phyloP scores from a whole-genome alignment of 1,140 invertebrate species.

The Zophobas atratus region DNA sequence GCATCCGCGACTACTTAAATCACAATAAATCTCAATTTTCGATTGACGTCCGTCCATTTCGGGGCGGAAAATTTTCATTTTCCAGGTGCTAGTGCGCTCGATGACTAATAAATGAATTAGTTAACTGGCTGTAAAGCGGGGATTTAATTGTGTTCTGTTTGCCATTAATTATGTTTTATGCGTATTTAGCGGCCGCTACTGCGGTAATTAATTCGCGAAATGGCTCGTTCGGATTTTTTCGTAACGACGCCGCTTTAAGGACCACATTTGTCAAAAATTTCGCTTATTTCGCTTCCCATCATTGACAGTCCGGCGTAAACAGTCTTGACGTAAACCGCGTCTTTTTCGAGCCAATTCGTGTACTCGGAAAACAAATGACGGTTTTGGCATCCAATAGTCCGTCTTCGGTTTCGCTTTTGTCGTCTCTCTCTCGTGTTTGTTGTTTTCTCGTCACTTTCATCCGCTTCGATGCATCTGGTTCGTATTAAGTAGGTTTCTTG shows the following conservation, averaged over 20 bases:
- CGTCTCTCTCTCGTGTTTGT: not conserved
- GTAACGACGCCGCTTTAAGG: too few species aligned
- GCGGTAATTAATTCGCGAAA: too few species aligned
- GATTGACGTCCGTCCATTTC: slow-evolving; percentile 2
- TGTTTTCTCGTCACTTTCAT: not conserved
- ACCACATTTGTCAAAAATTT: too few species aligned
- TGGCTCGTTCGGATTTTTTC: too few species aligned
- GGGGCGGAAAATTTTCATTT: not conserved
- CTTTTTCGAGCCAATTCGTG: slow-evolving; percentile 9
- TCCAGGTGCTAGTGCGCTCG: not conserved
- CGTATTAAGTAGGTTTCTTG: slow-evolving; percentile 6
- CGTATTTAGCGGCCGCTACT: too few species aligned
- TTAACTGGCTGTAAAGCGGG: not conserved
- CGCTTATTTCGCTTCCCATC: too few species aligned
- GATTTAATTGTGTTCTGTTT: slow-evolving; percentile 22
- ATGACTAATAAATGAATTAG: slow-evolving; percentile 14
- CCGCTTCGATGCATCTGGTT: not conserved
- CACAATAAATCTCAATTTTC: not conserved
- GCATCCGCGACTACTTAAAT: slow-evolving; percentile 11
- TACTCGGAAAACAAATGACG: slow-evolving; percentile 22
- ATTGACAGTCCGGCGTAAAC: not conserved
- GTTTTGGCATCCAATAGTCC: slow-evolving; percentile 8
- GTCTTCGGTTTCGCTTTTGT: slow-evolving; percentile 27
- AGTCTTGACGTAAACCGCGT: slow-evolving; percentile 13
- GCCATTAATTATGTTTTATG: slow-evolving; percentile 12